Evolutionary conservation across 30 jellyfish, hydroid and myxozoan species (phyloP).

Genomic region (Aurelia sp.): DNA sequence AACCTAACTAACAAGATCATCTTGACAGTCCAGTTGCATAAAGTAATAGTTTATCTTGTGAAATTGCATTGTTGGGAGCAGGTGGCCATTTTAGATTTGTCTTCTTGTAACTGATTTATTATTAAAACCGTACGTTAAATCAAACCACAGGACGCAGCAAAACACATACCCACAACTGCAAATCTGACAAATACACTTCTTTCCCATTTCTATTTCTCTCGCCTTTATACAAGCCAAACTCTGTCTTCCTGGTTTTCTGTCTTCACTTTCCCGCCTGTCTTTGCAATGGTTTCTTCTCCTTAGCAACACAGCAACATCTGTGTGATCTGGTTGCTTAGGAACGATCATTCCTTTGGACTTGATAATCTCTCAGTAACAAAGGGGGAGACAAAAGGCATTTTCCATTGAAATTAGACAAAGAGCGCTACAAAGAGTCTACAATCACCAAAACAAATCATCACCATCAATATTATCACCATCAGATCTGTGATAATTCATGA

Average conservation of each 20-base stretch:
- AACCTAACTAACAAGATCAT: too few relatives aligned
- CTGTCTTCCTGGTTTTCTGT: background rate
- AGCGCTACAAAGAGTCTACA: background rate
- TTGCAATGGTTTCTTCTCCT: conserved; percentile 42
- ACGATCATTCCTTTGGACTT: background rate
- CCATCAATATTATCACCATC: too few relatives aligned
- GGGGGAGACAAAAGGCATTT: background rate
- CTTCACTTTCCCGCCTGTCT: background rate
- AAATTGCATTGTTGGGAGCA: background rate
- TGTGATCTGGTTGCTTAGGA: conserved; percentile 45
- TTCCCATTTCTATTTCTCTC: conserved; percentile 20
- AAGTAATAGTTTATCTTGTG: background rate
- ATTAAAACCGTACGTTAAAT: background rate
- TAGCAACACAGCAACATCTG: conserved; percentile 57
- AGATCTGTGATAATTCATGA: too few relatives aligned
- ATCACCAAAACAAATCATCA: too few relatives aligned
- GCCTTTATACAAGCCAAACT: background rate
- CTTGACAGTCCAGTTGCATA: too few relatives aligned
- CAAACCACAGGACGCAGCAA: conserved; percentile 26
- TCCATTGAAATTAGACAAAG: background rate
- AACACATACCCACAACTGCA: conserved; percentile 82
- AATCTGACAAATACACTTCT: conserved; percentile 66
- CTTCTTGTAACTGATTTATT: conserved; percentile 2
- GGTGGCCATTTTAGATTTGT: conserved; percentile 38
- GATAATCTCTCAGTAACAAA: background rate